Conservation (phyloP, 35 echinoderm and acorn worm genomes). For the Ptychodera flava region DNA sequence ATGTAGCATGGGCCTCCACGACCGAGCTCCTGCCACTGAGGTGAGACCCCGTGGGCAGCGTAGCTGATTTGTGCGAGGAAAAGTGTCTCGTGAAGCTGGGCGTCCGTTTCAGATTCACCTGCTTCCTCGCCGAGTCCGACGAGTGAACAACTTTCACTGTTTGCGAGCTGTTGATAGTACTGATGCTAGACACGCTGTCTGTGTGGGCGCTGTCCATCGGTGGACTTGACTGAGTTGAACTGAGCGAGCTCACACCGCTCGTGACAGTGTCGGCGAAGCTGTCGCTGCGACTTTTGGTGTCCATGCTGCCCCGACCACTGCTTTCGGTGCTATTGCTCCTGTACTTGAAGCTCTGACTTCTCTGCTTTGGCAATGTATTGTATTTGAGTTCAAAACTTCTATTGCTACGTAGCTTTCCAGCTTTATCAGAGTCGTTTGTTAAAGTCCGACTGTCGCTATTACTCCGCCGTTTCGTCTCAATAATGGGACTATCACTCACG, state of each 20-base stretch:
- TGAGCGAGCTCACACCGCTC: constrained; percentile 74
- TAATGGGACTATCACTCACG: background rate
- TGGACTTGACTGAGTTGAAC: constrained; percentile 89
- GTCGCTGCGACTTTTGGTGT: constrained; percentile 92
- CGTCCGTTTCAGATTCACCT: constrained; percentile 81
- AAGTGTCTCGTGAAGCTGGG: constrained; percentile 74
- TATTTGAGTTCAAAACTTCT: background rate
- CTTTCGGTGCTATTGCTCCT: constrained; percentile 94
- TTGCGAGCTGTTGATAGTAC: constrained; percentile 73
- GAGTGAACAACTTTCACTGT: constrained; percentile 90
- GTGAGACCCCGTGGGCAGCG: constrained; percentile 36
- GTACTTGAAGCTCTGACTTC: constrained; percentile 64
- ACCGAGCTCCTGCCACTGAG: constrained; percentile 38
- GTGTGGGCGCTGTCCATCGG: constrained; percentile 48
- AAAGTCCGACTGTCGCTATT: background rate
- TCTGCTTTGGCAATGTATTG: background rate
- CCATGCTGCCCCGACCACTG: constrained; percentile 67
- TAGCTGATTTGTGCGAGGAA: constrained; percentile 23
- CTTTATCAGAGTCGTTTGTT: background rate
- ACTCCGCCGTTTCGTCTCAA: background rate
- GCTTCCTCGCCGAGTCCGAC: constrained; percentile 70
- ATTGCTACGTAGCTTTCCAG: background rate
- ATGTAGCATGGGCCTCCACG: constrained; percentile 69
- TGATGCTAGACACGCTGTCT: constrained; percentile 64
- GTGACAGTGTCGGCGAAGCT: constrained; percentile 86